Evolutionary conservation across 2,888 invertebrate species (phyloP).

Genomic region (Exocentrus adspersus): DNA sequence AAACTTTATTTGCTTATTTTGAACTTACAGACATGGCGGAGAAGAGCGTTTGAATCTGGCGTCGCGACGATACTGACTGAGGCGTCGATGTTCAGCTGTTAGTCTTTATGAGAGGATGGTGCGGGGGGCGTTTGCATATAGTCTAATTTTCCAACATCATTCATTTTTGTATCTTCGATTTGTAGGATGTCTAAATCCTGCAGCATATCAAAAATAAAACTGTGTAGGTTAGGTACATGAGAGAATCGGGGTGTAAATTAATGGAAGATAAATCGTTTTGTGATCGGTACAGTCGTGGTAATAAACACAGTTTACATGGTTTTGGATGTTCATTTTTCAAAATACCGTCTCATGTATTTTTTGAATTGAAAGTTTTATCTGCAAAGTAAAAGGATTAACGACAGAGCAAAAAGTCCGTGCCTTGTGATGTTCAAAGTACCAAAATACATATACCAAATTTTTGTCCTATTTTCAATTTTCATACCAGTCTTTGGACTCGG

Average conservation of each 20-base stretch:
- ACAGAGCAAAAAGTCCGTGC: too few species aligned
- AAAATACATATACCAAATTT: too few species aligned
- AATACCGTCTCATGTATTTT: too few species aligned
- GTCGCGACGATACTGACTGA: conserved; percentile 67
- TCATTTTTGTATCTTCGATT: conserved; percentile 40
- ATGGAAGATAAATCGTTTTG: not conserved
- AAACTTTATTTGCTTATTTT: not conserved
- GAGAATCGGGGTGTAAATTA: conserved; percentile 1
- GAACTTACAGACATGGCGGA: conserved; percentile 59
- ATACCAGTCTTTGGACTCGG: too few species aligned
- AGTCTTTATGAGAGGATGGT: conserved; percentile 55
- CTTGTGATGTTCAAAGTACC: too few species aligned
- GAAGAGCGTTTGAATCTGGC: conserved; percentile 52
- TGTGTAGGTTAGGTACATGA: conserved; percentile 14
- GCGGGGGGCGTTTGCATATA: conserved; percentile 56
- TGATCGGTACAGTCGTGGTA: too few species aligned
- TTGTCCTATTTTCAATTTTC: too few species aligned
- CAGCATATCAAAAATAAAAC: conserved; percentile 31
- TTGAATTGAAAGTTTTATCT: too few species aligned
- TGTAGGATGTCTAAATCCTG: conserved; percentile 27
- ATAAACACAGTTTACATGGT: too few species aligned
- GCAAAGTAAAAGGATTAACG: too few species aligned
- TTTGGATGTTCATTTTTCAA: too few species aligned
- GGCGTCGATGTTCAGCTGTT: conserved; percentile 58
- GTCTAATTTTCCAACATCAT: conserved; percentile 49